phyloP scores from a whole-genome alignment of 2,888 invertebrate genomes.

The Gerris lacustris region DNA sequence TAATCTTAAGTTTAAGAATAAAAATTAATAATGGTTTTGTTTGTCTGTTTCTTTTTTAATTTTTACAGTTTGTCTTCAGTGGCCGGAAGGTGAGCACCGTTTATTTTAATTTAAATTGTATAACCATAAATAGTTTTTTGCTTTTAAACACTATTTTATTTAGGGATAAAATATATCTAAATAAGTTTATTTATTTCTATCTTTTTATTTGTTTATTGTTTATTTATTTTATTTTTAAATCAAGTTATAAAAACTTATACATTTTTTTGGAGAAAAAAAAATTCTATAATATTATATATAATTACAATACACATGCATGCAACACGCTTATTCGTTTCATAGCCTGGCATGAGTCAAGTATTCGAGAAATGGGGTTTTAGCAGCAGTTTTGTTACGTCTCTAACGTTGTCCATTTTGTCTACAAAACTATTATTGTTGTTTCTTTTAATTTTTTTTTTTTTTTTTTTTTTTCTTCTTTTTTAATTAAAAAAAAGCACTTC shows the following conservation, averaged over 20 bases:
- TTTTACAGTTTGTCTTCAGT: slow-evolving; percentile 73
- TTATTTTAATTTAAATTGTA: too few species aligned
- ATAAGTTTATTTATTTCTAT: too few species aligned
- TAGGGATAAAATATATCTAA: too few species aligned
- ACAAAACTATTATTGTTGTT: not conserved
- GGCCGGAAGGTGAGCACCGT: slow-evolving; percentile 66
- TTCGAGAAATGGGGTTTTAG: not conserved
- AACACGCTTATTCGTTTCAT: slow-evolving; percentile 27
- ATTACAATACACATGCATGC: slow-evolving; percentile 28
- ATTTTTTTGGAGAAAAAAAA: slow-evolving; percentile 1
- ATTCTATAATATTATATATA: not conserved
- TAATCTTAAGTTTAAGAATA: too few species aligned
- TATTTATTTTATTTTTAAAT: not conserved
- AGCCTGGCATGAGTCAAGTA: slow-evolving; percentile 29
- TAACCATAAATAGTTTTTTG: slow-evolving; percentile 19
- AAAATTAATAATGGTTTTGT: too few species aligned
- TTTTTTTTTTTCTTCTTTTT: not conserved
- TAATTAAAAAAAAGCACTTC: not conserved
- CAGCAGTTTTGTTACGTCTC: not conserved
- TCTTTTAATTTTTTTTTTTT: not conserved
- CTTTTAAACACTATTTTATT: not conserved
- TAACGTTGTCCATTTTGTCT: not conserved
- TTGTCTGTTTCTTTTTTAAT: too few species aligned
- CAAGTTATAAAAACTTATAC: not conserved
- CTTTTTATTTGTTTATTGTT: not conserved